Evolutionary conservation across 2,113 vertebrate species (phyloP).

Genomic region (Empidonax alnorum): DNA sequence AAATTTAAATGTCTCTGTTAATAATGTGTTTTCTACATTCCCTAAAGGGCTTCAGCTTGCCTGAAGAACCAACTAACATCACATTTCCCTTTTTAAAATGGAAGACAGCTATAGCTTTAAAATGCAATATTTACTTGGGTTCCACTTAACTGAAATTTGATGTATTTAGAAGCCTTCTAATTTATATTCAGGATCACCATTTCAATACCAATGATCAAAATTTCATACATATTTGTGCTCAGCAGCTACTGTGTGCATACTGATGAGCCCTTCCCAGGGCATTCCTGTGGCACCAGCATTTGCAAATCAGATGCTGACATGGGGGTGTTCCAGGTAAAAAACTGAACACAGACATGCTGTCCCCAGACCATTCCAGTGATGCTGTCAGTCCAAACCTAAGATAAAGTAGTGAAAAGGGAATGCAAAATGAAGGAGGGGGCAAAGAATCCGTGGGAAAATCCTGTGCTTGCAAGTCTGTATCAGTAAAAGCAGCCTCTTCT

Average conservation of each 20-base stretch:
- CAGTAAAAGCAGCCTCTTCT: background rate
- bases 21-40: background rate
- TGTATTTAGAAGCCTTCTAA: slow-evolving; percentile 1
- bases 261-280: slow-evolving; percentile 22
- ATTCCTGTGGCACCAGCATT: background rate
- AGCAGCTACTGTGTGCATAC: slow-evolving; percentile 31
- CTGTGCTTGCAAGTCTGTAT: background rate
- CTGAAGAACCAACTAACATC: background rate
- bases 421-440: background rate
- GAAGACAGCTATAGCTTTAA: background rate
- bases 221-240: slow-evolving; percentile 62
- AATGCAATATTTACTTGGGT: slow-evolving; percentile 19
- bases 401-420: background rate
- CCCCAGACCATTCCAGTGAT: background rate
- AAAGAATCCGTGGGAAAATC: background rate
- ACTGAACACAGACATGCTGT: background rate
- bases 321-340: background rate
- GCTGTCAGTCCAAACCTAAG: background rate
- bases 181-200: slow-evolving; percentile 56
- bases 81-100: slow-evolving; percentile 3
- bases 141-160: background rate
- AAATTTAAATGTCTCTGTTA: slow-evolving; percentile 39
- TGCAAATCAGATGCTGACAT: background rate
- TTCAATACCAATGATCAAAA: slow-evolving; percentile 52
- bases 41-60: background rate